These are phyloP conservation scores for Microdon myrmicae DNA, from an alignment of 2,888 invertebrate species.

Conservation along the genomic window DNA sequence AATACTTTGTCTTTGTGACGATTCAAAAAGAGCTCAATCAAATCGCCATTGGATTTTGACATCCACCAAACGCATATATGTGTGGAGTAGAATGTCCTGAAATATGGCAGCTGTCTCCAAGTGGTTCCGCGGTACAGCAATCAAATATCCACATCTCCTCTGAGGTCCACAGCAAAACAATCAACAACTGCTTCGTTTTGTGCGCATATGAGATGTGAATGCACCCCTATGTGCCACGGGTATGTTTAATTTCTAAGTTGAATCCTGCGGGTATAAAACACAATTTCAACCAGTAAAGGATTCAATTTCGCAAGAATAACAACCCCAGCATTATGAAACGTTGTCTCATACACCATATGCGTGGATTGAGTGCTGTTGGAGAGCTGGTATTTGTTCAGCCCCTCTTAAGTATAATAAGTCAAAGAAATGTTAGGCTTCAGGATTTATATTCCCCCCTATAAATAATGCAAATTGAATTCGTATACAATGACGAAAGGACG, in stretches of 20 bases:
- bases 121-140: no score
- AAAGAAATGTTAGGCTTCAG: constrained; percentile 40
- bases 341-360: no score
- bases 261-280: constrained; percentile 53
- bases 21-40: no score
- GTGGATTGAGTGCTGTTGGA: background rate
- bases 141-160: no score
- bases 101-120: no score
- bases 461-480: constrained; percentile 41
- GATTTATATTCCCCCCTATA: constrained; percentile 27
- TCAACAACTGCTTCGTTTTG: constrained; percentile 6
- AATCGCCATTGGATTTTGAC: no score
- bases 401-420: constrained; percentile 35
- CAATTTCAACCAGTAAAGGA: constrained; percentile 48
- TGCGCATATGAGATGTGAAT: constrained; percentile 44
- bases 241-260: constrained; percentile 49
- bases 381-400: constrained; percentile 34
- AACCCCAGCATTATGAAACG: no score
- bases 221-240: constrained; percentile 39
- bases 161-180: background rate
- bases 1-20: no score
- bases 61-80: no score
- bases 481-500: background rate
- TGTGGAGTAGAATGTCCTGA: no score
- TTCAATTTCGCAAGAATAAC: constrained; percentile 52